Base-by-base conservation (phyloP, 2,888 invertebrate species). In the Ernsta delagoae region DNA sequence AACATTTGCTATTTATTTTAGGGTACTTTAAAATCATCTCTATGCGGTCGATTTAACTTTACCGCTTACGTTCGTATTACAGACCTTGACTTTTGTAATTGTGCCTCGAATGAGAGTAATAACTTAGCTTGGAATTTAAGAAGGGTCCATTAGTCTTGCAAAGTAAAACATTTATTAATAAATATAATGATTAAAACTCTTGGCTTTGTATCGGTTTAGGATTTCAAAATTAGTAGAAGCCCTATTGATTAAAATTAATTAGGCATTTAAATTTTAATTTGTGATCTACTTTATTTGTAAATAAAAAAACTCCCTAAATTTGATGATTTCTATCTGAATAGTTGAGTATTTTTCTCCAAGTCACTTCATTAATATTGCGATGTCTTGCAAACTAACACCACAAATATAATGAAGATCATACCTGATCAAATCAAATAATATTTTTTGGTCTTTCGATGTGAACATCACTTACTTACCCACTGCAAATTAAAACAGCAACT, bases 1-100 rank as follows among this genome's bases (percentile, higher is more conserved):
- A 89, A 87, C 85, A 83, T 86, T 81, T 76, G 81, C 85, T 88
- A 88, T 90, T 90, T 89, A 89, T 89, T 88, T 87, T 80, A 83
- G 78, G 84, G 85, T 82, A 84, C 84, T 88, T 89, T 85, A 82
- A 87, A 89, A 89, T 87, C 83, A 88, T 86, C 83, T 83, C 66
- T 82, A 77, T 82, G 81, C 78, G 82, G 82, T 77, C 80, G 78
- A 83, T 84, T 80, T 76, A 78, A 78, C 77, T 74, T 74, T 72
- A 72, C 65, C 69, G 72, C 72, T 79, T 81, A 69, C 70, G 53
- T 24, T 53, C 59, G 11, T 63, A 68, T 57, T 62, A 68, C 54
- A 11, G 61, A 61, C 69, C 69, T 59, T 63, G 69, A 43, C 31
- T 69, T 62, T 50, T 57, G 57, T 68, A 62, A 68, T 62, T 68